These are phyloP conservation scores for Bugula neritina DNA, from an alignment of 2,888 invertebrate genomes.

Conservation along the genomic window DNA sequence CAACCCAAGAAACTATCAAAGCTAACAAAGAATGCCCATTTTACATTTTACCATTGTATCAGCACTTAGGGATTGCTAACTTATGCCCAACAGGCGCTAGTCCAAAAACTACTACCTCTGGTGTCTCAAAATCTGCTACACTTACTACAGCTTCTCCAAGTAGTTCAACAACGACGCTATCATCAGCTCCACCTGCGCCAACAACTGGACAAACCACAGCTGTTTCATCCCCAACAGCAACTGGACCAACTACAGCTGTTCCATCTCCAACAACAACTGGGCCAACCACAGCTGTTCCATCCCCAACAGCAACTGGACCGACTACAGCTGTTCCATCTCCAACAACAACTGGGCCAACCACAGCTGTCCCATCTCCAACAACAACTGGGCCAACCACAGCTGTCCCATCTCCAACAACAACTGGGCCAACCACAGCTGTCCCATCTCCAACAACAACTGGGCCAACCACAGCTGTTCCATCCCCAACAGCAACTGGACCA, in stretches of 20 bases:
- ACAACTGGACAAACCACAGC: not conserved
- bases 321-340: not conserved
- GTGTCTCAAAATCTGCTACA: not conserved
- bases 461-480: not conserved
- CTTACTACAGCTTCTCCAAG: not conserved
- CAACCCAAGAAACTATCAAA: no score
- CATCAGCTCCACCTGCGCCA: not conserved
- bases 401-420: not conserved
- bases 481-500: not conserved
- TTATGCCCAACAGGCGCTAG: no score
- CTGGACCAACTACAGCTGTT: not conserved
- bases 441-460: not conserved
- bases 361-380: not conserved
- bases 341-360: not conserved
- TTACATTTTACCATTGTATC: no score
- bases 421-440: not conserved
- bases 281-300: not conserved
- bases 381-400: not conserved
- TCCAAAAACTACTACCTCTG: not conserved
- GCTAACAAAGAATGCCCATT: no score
- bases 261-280: not conserved
- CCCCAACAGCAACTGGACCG: not conserved
- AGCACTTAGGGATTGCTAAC: no score
- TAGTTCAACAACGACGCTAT: not conserved
- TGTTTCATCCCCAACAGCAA: not conserved